Base-by-base conservation (phyloP, 2,113 vertebrate species). In the Tetrax tetrax region DNA sequence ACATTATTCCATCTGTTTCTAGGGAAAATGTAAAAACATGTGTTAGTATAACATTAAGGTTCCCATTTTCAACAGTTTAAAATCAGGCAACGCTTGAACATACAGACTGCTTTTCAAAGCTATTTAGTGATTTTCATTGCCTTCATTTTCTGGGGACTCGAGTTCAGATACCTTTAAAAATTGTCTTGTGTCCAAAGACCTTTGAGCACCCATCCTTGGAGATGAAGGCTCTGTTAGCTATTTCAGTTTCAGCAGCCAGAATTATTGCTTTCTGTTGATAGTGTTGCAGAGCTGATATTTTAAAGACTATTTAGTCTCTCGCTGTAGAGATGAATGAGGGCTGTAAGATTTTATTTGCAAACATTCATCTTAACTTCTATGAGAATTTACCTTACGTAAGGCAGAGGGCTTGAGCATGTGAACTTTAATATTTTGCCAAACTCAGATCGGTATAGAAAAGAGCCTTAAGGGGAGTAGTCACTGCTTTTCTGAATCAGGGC, bases 1-100 rank as follows among this genome's bases (percentile, higher is more conserved):
- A 43, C 65, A 57, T 94, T 82, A 94, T 90, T 94, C 96, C 95
- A 92, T 96, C 96, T 95, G 92, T 93, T 96, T 95, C 76, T 84
- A 79, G 77, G 57, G 90, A 83, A 95, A 95, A 96, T 82, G 92
- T 89, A 91, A 91, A 94, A 96, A 60, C 86, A 81, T 4, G 53
- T 93, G 89, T 90, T 82, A 89, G 74, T 82, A 37, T 87, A 95
- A 78, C 31, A 64, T 65, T 75, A 64, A 54, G 76, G 88, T 92
- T 95, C 83, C 70, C 79, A 50, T 87, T 95, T 87, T 92, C 83
- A 92, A 37, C 76, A 38, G 51, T 83, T 89, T 84, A 87, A 94
- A 96, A 70, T 64, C 48, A 56, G 72, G 56, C 72, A 82, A 27
- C 6, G 3, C 48, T 87, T 87, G 64, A 78, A 75, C 56, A 84